These are phyloP conservation scores for Oxystoma pomonae DNA, from an alignment of 2,888 invertebrate genomes.

Conservation along the genomic window DNA sequence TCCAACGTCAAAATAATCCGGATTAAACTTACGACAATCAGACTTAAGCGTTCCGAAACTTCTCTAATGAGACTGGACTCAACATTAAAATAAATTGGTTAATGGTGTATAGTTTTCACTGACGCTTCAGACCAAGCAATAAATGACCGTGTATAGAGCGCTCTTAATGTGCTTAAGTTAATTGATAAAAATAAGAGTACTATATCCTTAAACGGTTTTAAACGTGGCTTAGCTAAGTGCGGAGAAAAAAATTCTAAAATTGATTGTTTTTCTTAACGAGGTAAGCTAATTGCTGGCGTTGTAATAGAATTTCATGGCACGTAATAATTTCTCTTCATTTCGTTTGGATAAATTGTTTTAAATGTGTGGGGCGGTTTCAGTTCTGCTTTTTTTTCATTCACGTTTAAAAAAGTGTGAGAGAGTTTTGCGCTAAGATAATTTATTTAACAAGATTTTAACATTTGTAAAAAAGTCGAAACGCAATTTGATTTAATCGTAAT, in stretches of 20 bases:
- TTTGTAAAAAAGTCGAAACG: no score
- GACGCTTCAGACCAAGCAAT: background rate
- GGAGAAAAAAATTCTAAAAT: background rate
- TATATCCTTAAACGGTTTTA: background rate
- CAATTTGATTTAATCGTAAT: no score
- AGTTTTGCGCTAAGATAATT: no score
- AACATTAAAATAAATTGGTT: no score
- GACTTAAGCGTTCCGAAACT: no score
- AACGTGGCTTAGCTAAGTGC: background rate
- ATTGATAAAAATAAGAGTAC: background rate
- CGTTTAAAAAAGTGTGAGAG: background rate
- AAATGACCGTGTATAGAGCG: background rate
- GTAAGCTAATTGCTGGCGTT: background rate
- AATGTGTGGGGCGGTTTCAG: background rate
- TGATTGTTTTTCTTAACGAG: background rate
- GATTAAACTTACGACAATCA: no score
- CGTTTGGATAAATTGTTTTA: background rate
- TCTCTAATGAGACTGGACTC: no score
- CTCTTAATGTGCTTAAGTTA: background rate
- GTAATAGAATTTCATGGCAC: background rate
- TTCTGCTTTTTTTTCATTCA: background rate
- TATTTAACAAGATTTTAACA: no score
- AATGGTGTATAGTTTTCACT: background rate
- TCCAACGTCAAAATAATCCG: no score
- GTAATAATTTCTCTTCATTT: background rate